Evolutionary conservation across 2,797 vertebrate species (phyloP).

Genomic region (Pipistrellus nathusii): DNA sequence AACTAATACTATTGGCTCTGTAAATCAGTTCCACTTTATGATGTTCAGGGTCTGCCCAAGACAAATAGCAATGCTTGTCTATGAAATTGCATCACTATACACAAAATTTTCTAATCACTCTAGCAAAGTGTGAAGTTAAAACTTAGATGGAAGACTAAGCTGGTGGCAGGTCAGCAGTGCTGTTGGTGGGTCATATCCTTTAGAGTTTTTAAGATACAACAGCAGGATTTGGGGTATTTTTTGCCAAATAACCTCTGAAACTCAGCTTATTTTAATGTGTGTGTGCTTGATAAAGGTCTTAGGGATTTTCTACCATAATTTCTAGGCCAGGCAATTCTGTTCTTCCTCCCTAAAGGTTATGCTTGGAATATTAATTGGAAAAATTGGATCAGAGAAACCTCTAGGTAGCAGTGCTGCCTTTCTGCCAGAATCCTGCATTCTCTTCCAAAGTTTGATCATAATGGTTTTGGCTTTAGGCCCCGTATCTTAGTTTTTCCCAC

Average conservation of each 20-base stretch:
- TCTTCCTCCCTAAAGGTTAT: conserved; percentile 22
- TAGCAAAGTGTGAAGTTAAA: not conserved
- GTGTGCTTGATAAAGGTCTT: conserved; percentile 12
- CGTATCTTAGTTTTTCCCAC: conserved; percentile 29
- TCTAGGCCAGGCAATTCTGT: conserved; percentile 20
- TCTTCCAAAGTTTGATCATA: conserved; percentile 55
- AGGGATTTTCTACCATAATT: conserved; percentile 40
- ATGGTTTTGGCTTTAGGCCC: conserved; percentile 7
- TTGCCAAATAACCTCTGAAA: conserved; percentile 28
- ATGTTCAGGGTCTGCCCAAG: not conserved
- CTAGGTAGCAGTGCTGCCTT: conserved; percentile 42
- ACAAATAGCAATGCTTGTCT: not conserved
- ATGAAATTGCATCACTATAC: not conserved
- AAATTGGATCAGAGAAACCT: conserved; percentile 57
- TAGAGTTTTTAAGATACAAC: not conserved
- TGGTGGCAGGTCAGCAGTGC: not conserved
- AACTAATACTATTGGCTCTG: conserved; percentile 25
- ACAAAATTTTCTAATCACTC: not conserved
- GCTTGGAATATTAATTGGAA: conserved; percentile 43
- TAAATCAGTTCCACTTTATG: conserved; percentile 38
- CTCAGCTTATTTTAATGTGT: conserved; percentile 40
- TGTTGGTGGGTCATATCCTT: not conserved
- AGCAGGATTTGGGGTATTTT: conserved; percentile 45
- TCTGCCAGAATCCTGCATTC: conserved; percentile 28
- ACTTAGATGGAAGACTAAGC: conserved; percentile 26